Conservation (phyloP, 2,113 vertebrate genomes). For the Petrocephalus zakoni region DNA sequence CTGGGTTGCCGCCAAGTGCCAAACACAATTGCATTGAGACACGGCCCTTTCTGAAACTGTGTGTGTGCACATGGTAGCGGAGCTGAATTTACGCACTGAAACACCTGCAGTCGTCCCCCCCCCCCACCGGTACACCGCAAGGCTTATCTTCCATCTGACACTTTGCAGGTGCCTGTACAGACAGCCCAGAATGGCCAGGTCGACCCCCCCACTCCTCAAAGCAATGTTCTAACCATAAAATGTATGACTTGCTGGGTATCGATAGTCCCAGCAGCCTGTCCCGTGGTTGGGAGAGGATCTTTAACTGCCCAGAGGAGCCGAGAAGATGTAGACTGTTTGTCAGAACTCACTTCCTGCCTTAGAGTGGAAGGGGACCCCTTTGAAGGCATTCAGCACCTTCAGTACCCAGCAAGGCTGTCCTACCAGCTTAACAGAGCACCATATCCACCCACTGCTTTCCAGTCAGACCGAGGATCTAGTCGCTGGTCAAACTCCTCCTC, state of each 20-base stretch:
- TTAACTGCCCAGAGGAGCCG: not conserved
- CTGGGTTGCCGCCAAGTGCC: not conserved
- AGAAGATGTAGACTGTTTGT: not conserved
- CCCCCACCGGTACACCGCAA: not conserved
- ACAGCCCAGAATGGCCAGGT: not conserved
- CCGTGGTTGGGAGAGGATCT: not conserved
- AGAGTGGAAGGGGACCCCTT: not conserved
- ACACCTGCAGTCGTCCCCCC: not conserved
- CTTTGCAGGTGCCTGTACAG: slow-evolving; percentile 6
- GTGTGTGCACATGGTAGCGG: not conserved
- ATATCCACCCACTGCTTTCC: not conserved
- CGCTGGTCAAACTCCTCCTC: not conserved
- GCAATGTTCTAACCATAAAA: not conserved
- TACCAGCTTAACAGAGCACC: not conserved
- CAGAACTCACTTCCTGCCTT: not conserved
- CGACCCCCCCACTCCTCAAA: not conserved
- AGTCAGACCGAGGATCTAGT: not conserved
- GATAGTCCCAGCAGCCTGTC: not conserved
- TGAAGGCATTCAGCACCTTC: not conserved
- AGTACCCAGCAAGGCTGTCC: not conserved
- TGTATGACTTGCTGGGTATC: not conserved
- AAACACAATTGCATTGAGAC: not conserved
- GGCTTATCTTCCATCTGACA: slow-evolving; percentile 8
- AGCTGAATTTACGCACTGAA: not conserved
- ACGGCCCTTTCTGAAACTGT: not conserved